Percentiles rank a stretch among this genome's conserved stretches.
phyloP scores from a whole-genome alignment of 2,888 invertebrate genomes.

The Onthophagus sagittarius region DNA sequence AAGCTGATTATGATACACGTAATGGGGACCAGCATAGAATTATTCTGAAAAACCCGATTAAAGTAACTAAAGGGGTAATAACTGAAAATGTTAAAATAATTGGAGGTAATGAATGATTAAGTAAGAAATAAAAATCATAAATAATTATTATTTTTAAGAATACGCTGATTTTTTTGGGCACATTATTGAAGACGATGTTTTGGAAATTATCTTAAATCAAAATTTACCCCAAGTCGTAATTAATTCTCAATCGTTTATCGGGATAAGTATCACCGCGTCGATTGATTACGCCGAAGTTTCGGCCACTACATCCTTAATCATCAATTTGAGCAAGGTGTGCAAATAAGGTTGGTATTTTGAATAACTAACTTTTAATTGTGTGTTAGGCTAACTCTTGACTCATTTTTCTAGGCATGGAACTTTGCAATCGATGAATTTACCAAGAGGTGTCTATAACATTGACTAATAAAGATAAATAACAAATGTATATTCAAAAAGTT shows the following conservation, averaged over 20 bases:
- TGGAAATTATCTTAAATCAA: slow-evolving; percentile 8
- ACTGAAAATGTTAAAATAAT: background rate
- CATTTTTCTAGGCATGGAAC: too few species aligned
- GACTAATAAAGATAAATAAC: too few species aligned
- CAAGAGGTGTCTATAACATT: too few species aligned
- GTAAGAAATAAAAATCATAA: background rate
- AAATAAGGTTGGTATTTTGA: too few species aligned
- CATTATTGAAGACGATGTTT: background rate
- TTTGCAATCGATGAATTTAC: too few species aligned
- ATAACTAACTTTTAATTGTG: too few species aligned
- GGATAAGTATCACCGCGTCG: slow-evolving; percentile 43
- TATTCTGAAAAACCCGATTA: background rate
- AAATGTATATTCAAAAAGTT: too few species aligned
- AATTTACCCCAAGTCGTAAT: slow-evolving; percentile 41
- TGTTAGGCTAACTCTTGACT: too few species aligned
- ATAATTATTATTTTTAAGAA: background rate
- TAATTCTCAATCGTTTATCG: slow-evolving; percentile 38
- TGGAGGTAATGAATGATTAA: background rate
- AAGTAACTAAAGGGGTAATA: background rate
- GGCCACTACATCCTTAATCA: background rate
- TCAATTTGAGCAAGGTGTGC: too few species aligned
- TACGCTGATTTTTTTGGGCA: slow-evolving; percentile 5
- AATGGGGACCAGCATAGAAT: background rate
- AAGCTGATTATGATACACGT: slow-evolving; percentile 43
- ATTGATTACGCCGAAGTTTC: slow-evolving; percentile 35